Evolutionary conservation across 2,888 invertebrate genomes (phyloP), one percentile per base, ranked within the genome.

Genomic region (Brachynemurus nebulosus): DNA sequence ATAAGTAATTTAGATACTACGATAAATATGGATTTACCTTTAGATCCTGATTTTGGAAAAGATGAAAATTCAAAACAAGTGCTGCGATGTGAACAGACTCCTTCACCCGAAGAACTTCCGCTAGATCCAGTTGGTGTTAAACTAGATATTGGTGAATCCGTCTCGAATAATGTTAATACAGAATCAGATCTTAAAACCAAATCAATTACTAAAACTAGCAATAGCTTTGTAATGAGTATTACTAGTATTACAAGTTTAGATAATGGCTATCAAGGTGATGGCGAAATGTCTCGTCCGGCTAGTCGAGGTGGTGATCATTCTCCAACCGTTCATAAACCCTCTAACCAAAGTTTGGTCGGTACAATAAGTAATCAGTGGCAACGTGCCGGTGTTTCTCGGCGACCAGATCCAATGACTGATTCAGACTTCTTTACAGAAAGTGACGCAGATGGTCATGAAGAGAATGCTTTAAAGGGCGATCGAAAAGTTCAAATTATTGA

Each of bases 261-360:
- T 63, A 85, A 82, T n/a, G 92, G 93, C 34, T 92, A 91, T 65
- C 91, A 90, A 66, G 91, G 91, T 8, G 88, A 88, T 64, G 88
- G 88, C 4, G 88, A 88, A 67, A 86, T 86, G 77, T 88, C 88
- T 18, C 71, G 88, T 47, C 88, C 88, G 1, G 86, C 83, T 0
- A 88, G 88, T 54, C 74, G 88, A 50, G 81, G 80, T 39, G 80
- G 82, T 25, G 85, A 86, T 59, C 80, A 80, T 58, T 81, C 83
- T 4, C 75, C 76, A 4, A 65, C 73, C 40, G 63, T 69, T 1
- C 61, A 70, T 2, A 64, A 71, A 54, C 71, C 70, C 3, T 62
- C 61, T 42, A 62, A 65, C 19, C 60, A 45, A 23, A 46, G 47
- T 35, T 50, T 60, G 20, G 60, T 58, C 52, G 69, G 72, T 53